Percentiles rank a stretch among this genome's conserved stretches.
Conservation (phyloP, 2,113 vertebrate genomes). For the Lipophrys pholis region DNA sequence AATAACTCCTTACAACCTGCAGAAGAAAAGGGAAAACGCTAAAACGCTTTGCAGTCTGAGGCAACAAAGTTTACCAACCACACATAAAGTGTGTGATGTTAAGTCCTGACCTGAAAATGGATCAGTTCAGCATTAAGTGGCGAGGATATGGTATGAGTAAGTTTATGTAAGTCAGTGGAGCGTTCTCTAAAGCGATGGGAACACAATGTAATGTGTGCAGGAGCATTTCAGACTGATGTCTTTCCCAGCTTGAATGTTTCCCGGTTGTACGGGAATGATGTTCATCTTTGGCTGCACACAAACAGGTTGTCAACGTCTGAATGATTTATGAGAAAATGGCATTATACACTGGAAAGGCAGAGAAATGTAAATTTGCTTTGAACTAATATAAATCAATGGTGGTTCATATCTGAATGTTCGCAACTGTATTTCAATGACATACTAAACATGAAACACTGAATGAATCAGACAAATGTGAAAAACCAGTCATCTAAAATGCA, state of each 20-base stretch:
- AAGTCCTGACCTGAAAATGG: background rate
- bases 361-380: background rate
- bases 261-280: conserved; percentile 18
- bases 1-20: background rate
- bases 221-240: conserved; percentile 25
- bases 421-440: no score
- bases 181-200: background rate
- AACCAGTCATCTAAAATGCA: background rate
- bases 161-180: background rate
- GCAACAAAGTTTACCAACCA: background rate
- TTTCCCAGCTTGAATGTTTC: conserved; percentile 56
- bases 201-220: background rate
- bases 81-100: background rate
- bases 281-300: conserved; percentile 8
- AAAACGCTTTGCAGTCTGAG: background rate
- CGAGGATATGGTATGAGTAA: background rate
- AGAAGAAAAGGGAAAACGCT: background rate
- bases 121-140: background rate
- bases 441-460: background rate
- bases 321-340: background rate
- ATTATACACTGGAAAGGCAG: conserved; percentile 4
- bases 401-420: no score
- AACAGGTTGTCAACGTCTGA: conserved; percentile 6
- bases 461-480: background rate
- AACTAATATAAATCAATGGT: background rate